Evolutionary conservation across 1,140 invertebrate species (phyloP), one percentile per base, ranked within the genome.

Genomic region (Oedothorax gibbosus): DNA sequence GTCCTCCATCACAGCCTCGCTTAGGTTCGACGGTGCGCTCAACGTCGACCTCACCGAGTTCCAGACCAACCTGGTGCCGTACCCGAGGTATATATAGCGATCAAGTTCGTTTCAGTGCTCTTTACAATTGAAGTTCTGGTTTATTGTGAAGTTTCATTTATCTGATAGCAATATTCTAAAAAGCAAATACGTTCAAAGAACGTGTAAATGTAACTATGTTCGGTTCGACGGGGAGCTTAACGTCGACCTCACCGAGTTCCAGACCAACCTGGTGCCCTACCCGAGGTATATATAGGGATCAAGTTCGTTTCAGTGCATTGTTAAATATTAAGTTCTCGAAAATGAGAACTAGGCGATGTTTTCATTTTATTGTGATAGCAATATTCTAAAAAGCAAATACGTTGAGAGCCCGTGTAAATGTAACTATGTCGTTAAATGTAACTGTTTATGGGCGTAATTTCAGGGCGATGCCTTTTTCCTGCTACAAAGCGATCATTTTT

Each of bases 221-320:
- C 35, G 95, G n/a, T 96, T 95, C 87, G 92, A 94, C 85, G 94
- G 94, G 5, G 92, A 93, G 7, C 89, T 94, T 0, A 95, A 94
- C 87, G 93, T 96, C 0, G 93, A 93, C 87, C 90, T 96, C 57
- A 91, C 91, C 53, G 93, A 94, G 88, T 93, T 94, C 86, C 93
- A 93, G 89, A 94, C 93, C 20, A 94, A 94, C 89, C 90, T 94
- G 87, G 93, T 93, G 0, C 93, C 93, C 0, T 93, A 93, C 90
- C 94, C 94, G 12, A 88, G 82, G 82, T 85, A 77, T 66, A 21
- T 85, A 77, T 66, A 21, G 15, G 12, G 64, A 66, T 35, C 35
- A 35, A 2, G 5, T 35, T 35, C 35, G 35, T 35, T 35, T 35
- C 35, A 35, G 35, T 35, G 5, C 35, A 35, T 35, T 35, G 5